Evolutionary conservation across 2,888 invertebrate species (phyloP), one percentile per base, ranked within the genome.

Genomic region (Epicampocera succincta): DNA sequence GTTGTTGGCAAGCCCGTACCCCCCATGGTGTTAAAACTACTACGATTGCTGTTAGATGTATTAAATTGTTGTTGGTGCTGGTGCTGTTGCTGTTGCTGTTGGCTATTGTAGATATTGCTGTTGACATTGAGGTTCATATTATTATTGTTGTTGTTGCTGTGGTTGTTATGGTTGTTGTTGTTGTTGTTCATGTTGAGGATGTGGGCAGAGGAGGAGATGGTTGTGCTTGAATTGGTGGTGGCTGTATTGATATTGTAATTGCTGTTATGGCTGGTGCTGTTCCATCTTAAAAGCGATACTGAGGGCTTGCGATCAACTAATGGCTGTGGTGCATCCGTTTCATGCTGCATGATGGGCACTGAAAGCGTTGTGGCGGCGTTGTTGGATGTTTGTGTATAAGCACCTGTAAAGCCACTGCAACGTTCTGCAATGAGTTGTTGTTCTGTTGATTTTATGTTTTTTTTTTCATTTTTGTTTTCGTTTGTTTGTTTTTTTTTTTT

Each of bases 401-500:
- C 87, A 86, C 93, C 93, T 87, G 94, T 92, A 89, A 90, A 87
- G 87, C 95, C 94, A 88, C 95, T 95, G 92, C 95, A 95, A 92
- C 94, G 93, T 91, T 95, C 95, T 95, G 93, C 79, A 92, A 92
- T 87, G 86, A 94, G 93, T 92, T 95, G 44, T 95, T 95, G 93
- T 79, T 92, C 92, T 87, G 86, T 85, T 85, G 84, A 46, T 69
- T 69, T 65, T 65, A 50, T 54, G 15, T 44, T 33, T 56, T 29
- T 46, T 15, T 46, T 42, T 25, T 50, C 42, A n/a, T 15, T 25
- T 29, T 40, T 25, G n/a, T 33, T 9, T 33, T 9, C 8, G 1
- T 46, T 13, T 38, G 17, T 40, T 38, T 50, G n/a, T 19, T 48
- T 17, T 63, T 75, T 52, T 58, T 44, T 50, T 65, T 81, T 19